Evolutionary conservation across 64 coral and sea anemone genomes (phyloP), one percentile per base, ranked within the genome.

Genomic region (Montipora capricornis): DNA sequence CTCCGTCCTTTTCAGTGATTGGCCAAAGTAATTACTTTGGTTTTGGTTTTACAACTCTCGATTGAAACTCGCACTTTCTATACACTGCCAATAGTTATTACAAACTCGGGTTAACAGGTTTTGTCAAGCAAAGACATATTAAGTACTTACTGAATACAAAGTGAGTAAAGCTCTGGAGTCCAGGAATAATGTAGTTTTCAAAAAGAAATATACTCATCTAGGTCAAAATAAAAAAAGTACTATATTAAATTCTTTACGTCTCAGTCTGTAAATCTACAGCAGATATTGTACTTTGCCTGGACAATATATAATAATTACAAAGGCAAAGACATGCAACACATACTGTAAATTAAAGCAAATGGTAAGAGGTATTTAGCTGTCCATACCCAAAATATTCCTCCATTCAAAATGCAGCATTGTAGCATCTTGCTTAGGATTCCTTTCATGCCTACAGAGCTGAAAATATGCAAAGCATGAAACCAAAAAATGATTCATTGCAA

Each of bases 331-430:
- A 37, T 37, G 37, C 53, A 57, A 8, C 11, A 57, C 53, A 8
- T 8, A 57, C 53, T 8, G 53, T 57, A 11, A 8, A 57, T 11
- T 57, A 6, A 8, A 8, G 6, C 6, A 57, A 8, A 8, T 2
- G 53, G 6, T 79, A 49, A 11, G 37, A 20, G 53, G 14, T 14
- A 64, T 64, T 64, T 64, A 64, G 13, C 61, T 14, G 4, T 64
- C 79, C 94, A 74, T 87, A 98, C 97, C 97, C 97, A 98, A 80
- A 98, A 98, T 79, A 98, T 98, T 66, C 97, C 97, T 47, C 97
- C 97, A 94, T 98, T 98, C 22, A 98, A 80, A 12, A 98, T 44
- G 84, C 92, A 94, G 68, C 97, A 98, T 67, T 98, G 97, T 22
- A 98, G 59, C 94, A 98, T 98, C 70, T 91, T 98, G 80, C 87